Evolutionary conservation across 2,888 invertebrate genomes (phyloP).

Genomic region (Diarsia dahlii): DNA sequence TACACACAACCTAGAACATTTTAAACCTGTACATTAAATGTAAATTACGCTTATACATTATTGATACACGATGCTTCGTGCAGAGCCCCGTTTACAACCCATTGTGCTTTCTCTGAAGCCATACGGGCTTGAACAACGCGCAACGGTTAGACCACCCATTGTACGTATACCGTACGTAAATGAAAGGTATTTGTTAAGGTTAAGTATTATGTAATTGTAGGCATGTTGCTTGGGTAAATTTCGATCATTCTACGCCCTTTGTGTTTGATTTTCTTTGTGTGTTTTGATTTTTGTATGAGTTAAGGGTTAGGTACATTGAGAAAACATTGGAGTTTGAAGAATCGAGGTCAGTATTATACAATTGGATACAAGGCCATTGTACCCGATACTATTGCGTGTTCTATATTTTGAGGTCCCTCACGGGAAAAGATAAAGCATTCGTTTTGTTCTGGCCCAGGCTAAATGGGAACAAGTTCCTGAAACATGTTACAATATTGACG

Average conservation of each 20-base stretch:
- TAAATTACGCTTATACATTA: conserved; percentile 59
- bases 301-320: not conserved
- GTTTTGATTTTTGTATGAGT: conserved; percentile 7
- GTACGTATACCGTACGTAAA: conserved; percentile 33
- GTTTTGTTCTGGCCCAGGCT: not conserved
- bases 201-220: conserved; percentile 29
- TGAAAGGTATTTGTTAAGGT: conserved; percentile 40
- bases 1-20: conserved; percentile 19
- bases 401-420: not conserved
- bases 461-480: not conserved
- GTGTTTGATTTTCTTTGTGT: conserved; percentile 24
- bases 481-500: not conserved
- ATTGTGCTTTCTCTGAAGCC: conserved; percentile 45
- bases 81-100: conserved; percentile 30
- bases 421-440: not conserved
- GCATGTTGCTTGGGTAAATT: conserved; percentile 20
- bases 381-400: not conserved
- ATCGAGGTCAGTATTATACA: not conserved
- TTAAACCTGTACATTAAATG: conserved; percentile 54
- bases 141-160: conserved; percentile 40
- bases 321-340: conserved; percentile 3
- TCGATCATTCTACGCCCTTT: conserved; percentile 20
- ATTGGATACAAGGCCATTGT: not conserved
- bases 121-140: conserved; percentile 48
- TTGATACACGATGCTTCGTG: conserved; percentile 50